Conservation (phyloP, 2,113 vertebrate species). For the Zosterops hypoxanthus region DNA sequence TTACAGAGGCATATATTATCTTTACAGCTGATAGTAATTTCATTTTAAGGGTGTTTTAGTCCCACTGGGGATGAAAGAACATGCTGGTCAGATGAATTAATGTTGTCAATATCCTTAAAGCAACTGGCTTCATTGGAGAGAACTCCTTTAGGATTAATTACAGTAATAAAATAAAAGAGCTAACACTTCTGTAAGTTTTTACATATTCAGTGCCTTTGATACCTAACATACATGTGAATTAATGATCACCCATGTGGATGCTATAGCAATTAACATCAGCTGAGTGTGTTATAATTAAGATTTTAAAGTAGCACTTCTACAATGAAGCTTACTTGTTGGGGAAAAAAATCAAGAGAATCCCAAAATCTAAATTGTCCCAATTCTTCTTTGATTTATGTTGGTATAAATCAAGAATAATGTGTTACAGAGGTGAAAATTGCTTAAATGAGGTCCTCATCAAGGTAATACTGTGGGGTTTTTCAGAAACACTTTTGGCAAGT, state of each 20-base stretch:
- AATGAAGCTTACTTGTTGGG: background rate
- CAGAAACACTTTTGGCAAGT: background rate
- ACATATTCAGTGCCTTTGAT: background rate
- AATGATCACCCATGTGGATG: background rate
- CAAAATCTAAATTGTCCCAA: background rate
- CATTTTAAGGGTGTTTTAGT: background rate
- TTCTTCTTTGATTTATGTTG: background rate
- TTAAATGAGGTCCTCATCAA: background rate
- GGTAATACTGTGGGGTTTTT: background rate
- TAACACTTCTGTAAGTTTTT: background rate
- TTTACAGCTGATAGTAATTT: background rate
- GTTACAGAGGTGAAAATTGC: background rate
- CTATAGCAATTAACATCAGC: background rate
- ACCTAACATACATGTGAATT: background rate
- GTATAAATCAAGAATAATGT: background rate
- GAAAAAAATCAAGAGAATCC: background rate
- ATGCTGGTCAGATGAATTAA: background rate
- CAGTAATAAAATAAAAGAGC: background rate
- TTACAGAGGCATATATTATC: background rate
- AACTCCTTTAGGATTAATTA: background rate
- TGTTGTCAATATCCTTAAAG: background rate
- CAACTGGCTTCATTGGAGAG: background rate
- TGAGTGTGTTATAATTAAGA: background rate
- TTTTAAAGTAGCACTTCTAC: background rate
- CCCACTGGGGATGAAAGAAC: background rate